These are phyloP conservation scores for Bombus picipes DNA, from an alignment of 1,140 invertebrate genomes.

Conservation along the genomic window DNA sequence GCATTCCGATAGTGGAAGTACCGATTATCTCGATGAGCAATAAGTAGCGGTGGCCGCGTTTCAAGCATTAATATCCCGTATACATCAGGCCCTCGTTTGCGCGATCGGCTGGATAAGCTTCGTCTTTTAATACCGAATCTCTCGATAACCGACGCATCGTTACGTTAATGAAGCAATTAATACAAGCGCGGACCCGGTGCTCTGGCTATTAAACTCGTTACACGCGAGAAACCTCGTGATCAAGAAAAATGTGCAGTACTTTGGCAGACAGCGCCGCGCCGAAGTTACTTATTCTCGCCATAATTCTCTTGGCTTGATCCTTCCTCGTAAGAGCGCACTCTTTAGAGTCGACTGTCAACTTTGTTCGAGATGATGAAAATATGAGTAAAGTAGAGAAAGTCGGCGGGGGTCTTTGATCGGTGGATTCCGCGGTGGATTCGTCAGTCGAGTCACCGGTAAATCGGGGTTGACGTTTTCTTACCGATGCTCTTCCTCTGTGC, in stretches of 20 bases:
- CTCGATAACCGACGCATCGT: slow-evolving; percentile 51
- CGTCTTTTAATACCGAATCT: slow-evolving; percentile 38
- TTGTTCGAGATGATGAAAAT: neutral
- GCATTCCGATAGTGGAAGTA: slow-evolving; percentile 42
- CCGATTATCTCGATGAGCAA: slow-evolving; percentile 22
- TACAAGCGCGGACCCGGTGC: slow-evolving; percentile 21
- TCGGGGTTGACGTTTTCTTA: slow-evolving; percentile 60
- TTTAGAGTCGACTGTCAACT: no score
- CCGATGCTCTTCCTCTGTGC: neutral
- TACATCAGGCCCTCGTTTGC: slow-evolving; percentile 40
- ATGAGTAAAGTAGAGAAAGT: neutral
- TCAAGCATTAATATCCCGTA: slow-evolving; percentile 42
- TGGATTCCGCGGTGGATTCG: slow-evolving; percentile 48
- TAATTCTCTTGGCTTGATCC: neutral
- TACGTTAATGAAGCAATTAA: slow-evolving; percentile 57
- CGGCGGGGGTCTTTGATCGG: slow-evolving; percentile 46
- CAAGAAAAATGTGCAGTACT: slow-evolving; percentile 34
- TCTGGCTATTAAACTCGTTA: slow-evolving; percentile 36
- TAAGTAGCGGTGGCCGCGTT: slow-evolving; percentile 27
- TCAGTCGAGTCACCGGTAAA: slow-evolving; percentile 22
- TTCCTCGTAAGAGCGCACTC: neutral
- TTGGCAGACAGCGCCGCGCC: slow-evolving; percentile 1
- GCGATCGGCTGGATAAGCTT: slow-evolving; percentile 41
- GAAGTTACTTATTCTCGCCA: neutral
- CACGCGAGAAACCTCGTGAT: slow-evolving; percentile 40